These are phyloP conservation scores for Spilogale gracilis DNA, from an alignment of 2,113 vertebrate genomes.

Conservation along the genomic window DNA sequence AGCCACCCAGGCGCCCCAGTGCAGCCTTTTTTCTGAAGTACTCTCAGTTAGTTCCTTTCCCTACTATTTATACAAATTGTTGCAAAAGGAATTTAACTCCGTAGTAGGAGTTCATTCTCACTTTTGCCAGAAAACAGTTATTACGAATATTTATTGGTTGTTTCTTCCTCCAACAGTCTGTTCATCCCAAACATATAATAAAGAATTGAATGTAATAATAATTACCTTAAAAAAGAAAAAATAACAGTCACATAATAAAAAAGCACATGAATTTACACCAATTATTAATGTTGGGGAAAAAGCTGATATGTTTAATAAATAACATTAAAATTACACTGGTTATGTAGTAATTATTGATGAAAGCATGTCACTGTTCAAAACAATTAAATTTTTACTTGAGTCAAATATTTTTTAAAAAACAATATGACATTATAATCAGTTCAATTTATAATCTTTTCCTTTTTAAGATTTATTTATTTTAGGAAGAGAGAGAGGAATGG, in stretches of 20 bases:
- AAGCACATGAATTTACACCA: neutral
- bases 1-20: no score
- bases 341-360: neutral
- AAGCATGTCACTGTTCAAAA: neutral
- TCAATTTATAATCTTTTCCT: neutral
- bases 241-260: neutral
- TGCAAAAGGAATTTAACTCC: neutral
- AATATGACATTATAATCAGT: neutral
- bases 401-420: neutral
- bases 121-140: neutral
- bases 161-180: neutral
- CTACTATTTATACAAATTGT: neutral
- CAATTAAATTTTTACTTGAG: neutral
- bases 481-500: neutral
- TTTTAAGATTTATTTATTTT: neutral
- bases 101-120: neutral
- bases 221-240: neutral
- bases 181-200: neutral
- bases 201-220: neutral
- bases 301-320: neutral
- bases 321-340: neutral
- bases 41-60: neutral
- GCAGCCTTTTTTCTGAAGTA: neutral
- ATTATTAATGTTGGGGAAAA: slow-evolving; percentile 20
- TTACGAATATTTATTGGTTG: neutral